Base-by-base conservation (phyloP, 2,888 invertebrate species). In the Trachelus tabidus region DNA sequence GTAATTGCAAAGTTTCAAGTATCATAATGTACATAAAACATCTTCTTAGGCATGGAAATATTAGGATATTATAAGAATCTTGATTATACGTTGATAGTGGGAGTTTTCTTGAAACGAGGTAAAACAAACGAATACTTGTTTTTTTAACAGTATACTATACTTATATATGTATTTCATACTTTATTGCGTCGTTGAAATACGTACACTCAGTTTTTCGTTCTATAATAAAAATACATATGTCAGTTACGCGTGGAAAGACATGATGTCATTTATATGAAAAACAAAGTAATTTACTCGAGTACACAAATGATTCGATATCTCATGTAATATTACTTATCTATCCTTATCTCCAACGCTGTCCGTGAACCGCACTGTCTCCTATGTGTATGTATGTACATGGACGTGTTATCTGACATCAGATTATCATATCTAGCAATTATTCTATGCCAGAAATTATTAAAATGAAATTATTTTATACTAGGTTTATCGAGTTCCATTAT, bases 341-440 rank as follows among this genome's bases (percentile, higher is more conserved):
- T 56, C 56, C 15, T 56, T 56, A 56, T 56, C 23, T 56, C 56
- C 56, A 23, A 23, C 23, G 56, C 23, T 23, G 23, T 56, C 9
- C 23, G 9, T 56, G 56, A 56, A 23, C 23, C 56, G 23, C 23
- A 56, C 68, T 37, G 23, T 15, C 68, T 35, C 12, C 3, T 12
- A 35, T 35, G 73, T 73, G 34, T 74, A 31, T 77, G 9, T 30
- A 71, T 73, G 34, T 74, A 71, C 77, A 35, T 71, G 6, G 23
- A 56, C 15, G 23, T 23, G 56, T 56, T 23, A 56, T 56, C 23
- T 56, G 56, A 56, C 56, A 56, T 23, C 23, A 23, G 23, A 56
- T 23, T 23, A 23, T 56, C 56, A 56, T 56, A 56, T 56, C 56
- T 23, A 56, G 23, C 1, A 56, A 56, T 56, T 23, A 56, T 56